Base-by-base conservation (phyloP, 2,888 invertebrate genomes). In the Hofmannophila pseudospretella region DNA sequence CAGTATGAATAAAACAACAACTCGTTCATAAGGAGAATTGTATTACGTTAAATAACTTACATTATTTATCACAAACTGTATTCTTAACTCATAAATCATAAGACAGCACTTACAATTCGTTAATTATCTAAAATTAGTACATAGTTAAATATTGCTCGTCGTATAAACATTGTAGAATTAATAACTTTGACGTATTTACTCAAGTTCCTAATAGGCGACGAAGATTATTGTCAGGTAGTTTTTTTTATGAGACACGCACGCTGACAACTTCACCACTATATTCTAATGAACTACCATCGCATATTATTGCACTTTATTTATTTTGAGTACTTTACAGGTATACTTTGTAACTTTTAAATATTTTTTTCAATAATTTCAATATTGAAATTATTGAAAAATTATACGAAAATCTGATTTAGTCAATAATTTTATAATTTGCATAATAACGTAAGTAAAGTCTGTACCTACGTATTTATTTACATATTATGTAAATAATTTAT, bases 31-130 rank as follows among this genome's bases (percentile, higher is more conserved):
- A 59, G 55, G 46, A 61, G 61, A 52, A 49, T 58, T 71, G 72
- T 73, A 67, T 69, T 69, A 57, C 58, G 57, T 52, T 47, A 49
- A 58, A 48, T 65, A 60, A 45, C 67, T 62, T 66, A 73, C 46
- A 66, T 51, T 71, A 69, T 74, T 40, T 40, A 78, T 78, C 77
- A 78, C 78, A 78, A 72, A 69, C 54, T 52, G 66, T 61, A 61
- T 48, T 57, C 51, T 65, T 58, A 42, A 49, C 20, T n/a, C n/a
- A n/a, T n/a, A n/a, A n/a, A 23, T 38, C 36, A 36, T 36, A 31
- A 36, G 26, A 7, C 27, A 27, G 27, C 13, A 20, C 26, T 32
- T 32, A 36, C 10, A 36, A 11, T 34, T 8, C 16, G 14, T 14
- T 30, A 30, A 16, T 16, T 16, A 14, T 8, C n/a, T 16, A 16